Conservation (phyloP, 2,797 vertebrate genomes). For the Crenichthys baileyi region DNA sequence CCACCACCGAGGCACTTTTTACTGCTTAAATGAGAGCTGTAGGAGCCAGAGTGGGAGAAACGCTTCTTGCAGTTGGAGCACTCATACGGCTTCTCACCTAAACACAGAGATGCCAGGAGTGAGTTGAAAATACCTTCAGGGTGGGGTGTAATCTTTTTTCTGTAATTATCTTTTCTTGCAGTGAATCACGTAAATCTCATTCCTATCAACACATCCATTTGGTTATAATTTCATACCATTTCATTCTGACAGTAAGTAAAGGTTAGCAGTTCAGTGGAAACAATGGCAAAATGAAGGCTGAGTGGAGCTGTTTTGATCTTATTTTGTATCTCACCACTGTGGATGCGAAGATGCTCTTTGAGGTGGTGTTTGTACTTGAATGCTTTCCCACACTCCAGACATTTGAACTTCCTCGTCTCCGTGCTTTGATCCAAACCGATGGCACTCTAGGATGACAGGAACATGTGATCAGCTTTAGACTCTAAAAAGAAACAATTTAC, state of each 20-base stretch:
- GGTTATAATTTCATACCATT: slow-evolving; percentile 49
- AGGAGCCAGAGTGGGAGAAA: slow-evolving; percentile 87
- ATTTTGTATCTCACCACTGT: slow-evolving; percentile 82
- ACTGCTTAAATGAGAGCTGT: slow-evolving; percentile 85
- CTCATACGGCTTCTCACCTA: slow-evolving; percentile 88
- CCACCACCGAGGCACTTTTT: slow-evolving; percentile 81
- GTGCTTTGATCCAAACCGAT: slow-evolving; percentile 72
- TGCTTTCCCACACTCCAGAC: slow-evolving; percentile 86
- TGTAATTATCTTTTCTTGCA: slow-evolving; percentile 20
- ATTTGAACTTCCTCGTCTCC: slow-evolving; percentile 87
- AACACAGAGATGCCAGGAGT: slow-evolving; percentile 17
- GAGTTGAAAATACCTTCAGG: slow-evolving; percentile 28
- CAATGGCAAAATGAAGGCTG: slow-evolving; percentile 60
- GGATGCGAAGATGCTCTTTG: slow-evolving; percentile 88
- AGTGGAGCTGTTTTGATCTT: slow-evolving; percentile 53
- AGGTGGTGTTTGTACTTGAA: slow-evolving; percentile 91
- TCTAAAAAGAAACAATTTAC: not conserved
- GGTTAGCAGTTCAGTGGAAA: slow-evolving; percentile 50
- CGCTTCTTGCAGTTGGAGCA: slow-evolving; percentile 86
- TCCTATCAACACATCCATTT: slow-evolving; percentile 41
- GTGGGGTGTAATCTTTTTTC: slow-evolving; percentile 25
- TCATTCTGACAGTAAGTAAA: slow-evolving; percentile 51
- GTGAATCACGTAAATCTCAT: slow-evolving; percentile 37
- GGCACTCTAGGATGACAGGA: slow-evolving; percentile 61
- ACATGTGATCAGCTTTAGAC: slow-evolving; percentile 20